phyloP scores from a whole-genome alignment of 53 echinoderm and acorn worm species.

The Echinometra lucunter region DNA sequence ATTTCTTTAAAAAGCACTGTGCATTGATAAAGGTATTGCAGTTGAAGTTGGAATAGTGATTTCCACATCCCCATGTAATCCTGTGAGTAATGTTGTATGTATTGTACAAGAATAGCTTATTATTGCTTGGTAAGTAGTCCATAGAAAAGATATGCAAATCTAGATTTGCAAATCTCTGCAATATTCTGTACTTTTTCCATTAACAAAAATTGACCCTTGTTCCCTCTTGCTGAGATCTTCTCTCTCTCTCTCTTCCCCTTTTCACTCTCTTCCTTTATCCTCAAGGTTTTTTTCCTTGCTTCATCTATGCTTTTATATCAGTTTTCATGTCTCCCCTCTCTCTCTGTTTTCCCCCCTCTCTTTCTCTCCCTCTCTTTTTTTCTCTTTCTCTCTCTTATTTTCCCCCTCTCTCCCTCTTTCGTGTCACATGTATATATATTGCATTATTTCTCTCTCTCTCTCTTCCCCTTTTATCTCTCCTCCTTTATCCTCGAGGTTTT shows the following conservation, averaged over 20 bases:
- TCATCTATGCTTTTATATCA: neutral
- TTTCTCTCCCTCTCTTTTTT: neutral
- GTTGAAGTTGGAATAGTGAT: no score
- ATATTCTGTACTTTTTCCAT: neutral
- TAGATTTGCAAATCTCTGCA: no score
- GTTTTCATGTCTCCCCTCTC: neutral
- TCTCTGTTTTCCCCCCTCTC: neutral
- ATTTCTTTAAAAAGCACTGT: no score
- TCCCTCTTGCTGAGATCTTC: no score
- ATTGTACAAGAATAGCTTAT: no score
- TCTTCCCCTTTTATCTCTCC: neutral
- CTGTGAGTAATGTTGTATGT: no score
- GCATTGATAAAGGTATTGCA: no score
- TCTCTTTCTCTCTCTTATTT: neutral
- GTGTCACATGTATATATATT: neutral
- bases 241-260: neutral
- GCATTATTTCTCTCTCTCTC: neutral
- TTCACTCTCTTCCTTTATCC: neutral
- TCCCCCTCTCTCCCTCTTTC: no score
- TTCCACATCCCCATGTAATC: no score
- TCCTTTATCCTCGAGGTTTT: neutral
- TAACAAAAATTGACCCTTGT: no score
- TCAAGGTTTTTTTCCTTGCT: neutral
- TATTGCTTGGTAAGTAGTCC: no score
- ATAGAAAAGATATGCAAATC: no score